These are phyloP conservation scores for Clarias laeviceps DNA, from an alignment of 2,797 vertebrate genomes.

Conservation along the genomic window DNA sequence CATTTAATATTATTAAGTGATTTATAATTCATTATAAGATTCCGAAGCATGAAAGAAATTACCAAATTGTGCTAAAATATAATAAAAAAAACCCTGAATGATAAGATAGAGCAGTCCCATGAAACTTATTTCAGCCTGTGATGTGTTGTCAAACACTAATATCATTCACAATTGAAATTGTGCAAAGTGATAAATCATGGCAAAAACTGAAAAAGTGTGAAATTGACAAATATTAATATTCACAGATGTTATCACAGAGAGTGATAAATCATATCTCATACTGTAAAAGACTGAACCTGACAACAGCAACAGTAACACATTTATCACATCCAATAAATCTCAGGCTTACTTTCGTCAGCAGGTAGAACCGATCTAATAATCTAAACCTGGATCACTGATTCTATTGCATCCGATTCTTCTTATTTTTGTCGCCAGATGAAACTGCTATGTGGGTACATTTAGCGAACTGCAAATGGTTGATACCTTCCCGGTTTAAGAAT, in stretches of 20 bases:
- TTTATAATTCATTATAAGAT: background rate
- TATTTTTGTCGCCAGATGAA: background rate
- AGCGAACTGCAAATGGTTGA: background rate
- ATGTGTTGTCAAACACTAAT: background rate
- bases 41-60: background rate
- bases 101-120: background rate
- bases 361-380: conserved; percentile 8
- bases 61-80: background rate
- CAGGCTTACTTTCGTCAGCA: background rate
- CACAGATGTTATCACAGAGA: background rate
- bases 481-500: background rate
- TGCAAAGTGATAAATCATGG: background rate
- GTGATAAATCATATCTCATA: conserved; percentile 6
- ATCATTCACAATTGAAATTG: background rate
- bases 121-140: background rate
- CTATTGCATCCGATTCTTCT: background rate
- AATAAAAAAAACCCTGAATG: background rate
- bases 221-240: conserved; percentile 34
- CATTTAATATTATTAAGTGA: background rate
- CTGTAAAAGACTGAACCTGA: conserved; percentile 10
- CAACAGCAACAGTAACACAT: conserved; percentile 17
- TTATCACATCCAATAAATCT: conserved; percentile 28
- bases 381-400: conserved; percentile 4
- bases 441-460: background rate
- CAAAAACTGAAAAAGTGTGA: conserved; percentile 2